Evolutionary conservation across 2,888 invertebrate genomes (phyloP).

Genomic region (Protodeltote pygarga): DNA sequence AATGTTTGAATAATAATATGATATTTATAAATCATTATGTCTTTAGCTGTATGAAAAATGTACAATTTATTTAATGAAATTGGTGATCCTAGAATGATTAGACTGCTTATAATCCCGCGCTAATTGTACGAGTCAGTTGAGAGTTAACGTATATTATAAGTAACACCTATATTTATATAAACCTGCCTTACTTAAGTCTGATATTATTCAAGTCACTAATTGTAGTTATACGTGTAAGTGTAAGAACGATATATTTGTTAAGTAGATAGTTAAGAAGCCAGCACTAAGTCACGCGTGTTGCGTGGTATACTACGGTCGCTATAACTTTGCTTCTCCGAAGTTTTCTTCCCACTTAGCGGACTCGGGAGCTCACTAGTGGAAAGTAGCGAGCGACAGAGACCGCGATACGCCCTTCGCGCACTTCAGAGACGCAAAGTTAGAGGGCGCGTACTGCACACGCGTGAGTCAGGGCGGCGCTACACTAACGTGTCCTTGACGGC

Average conservation of each 20-base stretch:
- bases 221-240: conserved; percentile 1
- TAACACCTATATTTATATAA: conserved; percentile 1
- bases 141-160: conserved; percentile 11
- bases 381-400: background rate
- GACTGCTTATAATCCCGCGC: conserved; percentile 20
- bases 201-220: conserved; percentile 2
- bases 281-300: conserved; percentile 23
- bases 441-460: background rate
- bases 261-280: background rate
- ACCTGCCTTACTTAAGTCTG: conserved; percentile 7
- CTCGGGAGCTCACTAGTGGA: background rate
- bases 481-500: conserved; percentile 84
- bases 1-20: too few relatives aligned
- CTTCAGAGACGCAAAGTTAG: background rate
- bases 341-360: background rate
- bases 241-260: too few relatives aligned
- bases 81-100: background rate
- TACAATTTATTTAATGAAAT: background rate
- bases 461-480: conserved; percentile 19
- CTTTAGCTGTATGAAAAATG: too few relatives aligned
- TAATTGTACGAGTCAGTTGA: conserved; percentile 28
- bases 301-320: too few relatives aligned
- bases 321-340: too few relatives aligned
- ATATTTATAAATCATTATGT: too few relatives aligned
- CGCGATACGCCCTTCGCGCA: background rate